Evolutionary conservation across 2,113 vertebrate genomes (phyloP).

Genomic region (Neomonachus schauinslandi): DNA sequence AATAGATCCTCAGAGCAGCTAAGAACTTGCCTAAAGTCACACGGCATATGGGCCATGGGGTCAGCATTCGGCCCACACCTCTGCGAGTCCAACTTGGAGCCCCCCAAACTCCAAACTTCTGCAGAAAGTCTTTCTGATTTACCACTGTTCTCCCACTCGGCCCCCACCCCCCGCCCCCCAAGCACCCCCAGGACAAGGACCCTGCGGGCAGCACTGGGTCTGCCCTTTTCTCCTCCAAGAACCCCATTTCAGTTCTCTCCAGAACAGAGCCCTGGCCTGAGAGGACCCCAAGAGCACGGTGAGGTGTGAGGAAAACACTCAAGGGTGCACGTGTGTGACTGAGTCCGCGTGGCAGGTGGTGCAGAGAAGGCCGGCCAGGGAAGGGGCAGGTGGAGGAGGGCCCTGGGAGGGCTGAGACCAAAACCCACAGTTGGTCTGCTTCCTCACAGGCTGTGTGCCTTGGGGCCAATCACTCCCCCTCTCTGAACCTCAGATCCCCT

Average conservation of each 20-base stretch:
- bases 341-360: fast-evolving
- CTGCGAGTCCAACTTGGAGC: neutral
- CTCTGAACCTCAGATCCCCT: neutral
- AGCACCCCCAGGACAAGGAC: neutral
- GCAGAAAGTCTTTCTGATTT: neutral
- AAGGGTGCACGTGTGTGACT: neutral
- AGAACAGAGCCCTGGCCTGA: neutral
- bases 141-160: too few species aligned
- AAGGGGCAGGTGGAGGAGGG: neutral
- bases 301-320: neutral
- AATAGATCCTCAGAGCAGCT: neutral
- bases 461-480: neutral
- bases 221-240: neutral
- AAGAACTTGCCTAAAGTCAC: neutral
- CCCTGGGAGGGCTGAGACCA: fast-evolving
- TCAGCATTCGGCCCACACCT: neutral
- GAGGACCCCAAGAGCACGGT: neutral
- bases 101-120: neutral
- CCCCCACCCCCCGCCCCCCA: too few species aligned
- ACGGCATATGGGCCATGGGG: neutral
- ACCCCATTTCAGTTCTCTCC: neutral
- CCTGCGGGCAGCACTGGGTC: neutral
- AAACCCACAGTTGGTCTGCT: neutral
- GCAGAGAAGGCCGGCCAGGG: too few species aligned
- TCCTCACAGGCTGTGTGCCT: neutral